Evolutionary conservation across 2,888 invertebrate species (phyloP).

Genomic region (Tinea pellionella): DNA sequence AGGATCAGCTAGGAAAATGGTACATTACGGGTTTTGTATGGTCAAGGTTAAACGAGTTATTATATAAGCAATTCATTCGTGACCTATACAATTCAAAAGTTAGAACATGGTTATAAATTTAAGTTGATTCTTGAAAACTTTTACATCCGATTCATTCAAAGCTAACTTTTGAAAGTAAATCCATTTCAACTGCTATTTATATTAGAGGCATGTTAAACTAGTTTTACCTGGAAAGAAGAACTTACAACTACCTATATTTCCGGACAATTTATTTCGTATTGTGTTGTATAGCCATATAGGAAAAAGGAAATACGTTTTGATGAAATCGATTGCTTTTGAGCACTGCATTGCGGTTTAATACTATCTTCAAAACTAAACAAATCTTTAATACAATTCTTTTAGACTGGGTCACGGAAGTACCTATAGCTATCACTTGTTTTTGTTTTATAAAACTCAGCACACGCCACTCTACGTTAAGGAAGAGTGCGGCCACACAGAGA

Average conservation of each 20-base stretch:
- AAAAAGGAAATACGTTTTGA: constrained; percentile 2
- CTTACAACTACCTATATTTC: constrained; percentile 2
- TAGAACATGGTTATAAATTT: neutral
- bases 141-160: neutral
- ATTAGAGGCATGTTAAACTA: neutral
- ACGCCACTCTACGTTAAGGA: too few relatives aligned
- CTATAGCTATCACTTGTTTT: too few relatives aligned
- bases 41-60: too few relatives aligned
- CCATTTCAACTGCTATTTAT: neutral
- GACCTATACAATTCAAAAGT: neutral
- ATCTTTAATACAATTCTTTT: neutral
- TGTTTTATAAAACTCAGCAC: too few relatives aligned
- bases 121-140: neutral
- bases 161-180: neutral
- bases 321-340: constrained; percentile 10
- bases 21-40: too few relatives aligned
- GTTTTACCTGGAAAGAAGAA: neutral
- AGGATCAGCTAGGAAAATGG: neutral
- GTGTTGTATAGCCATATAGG: neutral
- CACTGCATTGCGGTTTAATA: constrained; percentile 4
- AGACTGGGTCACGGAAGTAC: too few relatives aligned
- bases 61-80: neutral
- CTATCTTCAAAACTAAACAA: neutral
- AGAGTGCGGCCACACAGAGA: too few relatives aligned
- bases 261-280: constrained; percentile 10